A percentile compares a stretch with the other conserved stretches of the same genome.
phyloP scores from a whole-genome alignment of 2,797 vertebrate species.

The Valencia hispanica region DNA sequence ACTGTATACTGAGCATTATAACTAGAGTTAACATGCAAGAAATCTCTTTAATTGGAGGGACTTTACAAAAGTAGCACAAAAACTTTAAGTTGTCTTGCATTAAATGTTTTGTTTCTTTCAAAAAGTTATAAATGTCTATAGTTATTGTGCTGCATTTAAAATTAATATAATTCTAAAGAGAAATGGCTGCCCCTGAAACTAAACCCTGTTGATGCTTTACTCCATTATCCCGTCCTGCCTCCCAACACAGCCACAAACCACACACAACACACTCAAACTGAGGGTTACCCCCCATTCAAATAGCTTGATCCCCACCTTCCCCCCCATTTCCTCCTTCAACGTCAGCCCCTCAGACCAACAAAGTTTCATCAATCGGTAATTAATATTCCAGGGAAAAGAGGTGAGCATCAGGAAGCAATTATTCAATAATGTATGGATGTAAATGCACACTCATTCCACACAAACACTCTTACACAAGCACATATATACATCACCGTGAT shows the following conservation, averaged over 20 bases:
- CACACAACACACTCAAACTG: conserved; percentile 42
- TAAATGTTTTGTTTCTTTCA: conserved; percentile 16
- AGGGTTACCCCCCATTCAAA: conserved; percentile 72
- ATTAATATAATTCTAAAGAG: conserved; percentile 30
- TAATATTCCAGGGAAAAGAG: conserved; percentile 76
- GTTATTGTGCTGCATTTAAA: conserved; percentile 15
- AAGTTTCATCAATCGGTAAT: conserved; percentile 78
- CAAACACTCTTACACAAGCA: conserved; percentile 41
- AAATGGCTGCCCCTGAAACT: conserved; percentile 42
- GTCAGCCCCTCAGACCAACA: conserved; percentile 62
- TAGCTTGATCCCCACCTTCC: conserved; percentile 53
- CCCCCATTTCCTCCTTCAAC: conserved; percentile 66
- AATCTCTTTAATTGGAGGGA: background rate
- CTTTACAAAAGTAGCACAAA: background rate
- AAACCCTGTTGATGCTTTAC: conserved; percentile 25
- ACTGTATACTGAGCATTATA: background rate
- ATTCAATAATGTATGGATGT: conserved; percentile 77
- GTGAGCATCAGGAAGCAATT: conserved; percentile 82
- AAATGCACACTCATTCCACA: conserved; percentile 53
- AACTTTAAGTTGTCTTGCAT: background rate
- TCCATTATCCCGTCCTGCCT: conserved; percentile 10
- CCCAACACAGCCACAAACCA: conserved; percentile 22
- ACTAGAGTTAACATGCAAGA: background rate
- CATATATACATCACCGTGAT: conserved; percentile 53
- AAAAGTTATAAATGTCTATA: conserved; percentile 18